Evolutionary conservation across 2,113 vertebrate genomes (phyloP).

Genomic region (Pteronura brasiliensis): DNA sequence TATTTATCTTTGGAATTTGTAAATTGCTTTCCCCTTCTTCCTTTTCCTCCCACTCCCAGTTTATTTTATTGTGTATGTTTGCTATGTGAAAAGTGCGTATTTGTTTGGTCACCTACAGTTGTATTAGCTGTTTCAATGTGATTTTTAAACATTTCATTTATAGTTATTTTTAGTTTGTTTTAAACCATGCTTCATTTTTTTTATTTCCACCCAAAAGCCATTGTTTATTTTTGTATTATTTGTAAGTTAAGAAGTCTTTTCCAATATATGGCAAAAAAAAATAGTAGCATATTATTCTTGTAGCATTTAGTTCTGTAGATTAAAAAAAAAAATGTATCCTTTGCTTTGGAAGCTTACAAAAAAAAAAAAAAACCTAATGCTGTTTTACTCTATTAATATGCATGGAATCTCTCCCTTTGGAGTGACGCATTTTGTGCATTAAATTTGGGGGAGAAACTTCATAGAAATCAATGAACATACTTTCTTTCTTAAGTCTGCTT

Average conservation of each 20-base stretch:
- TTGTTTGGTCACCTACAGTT: conserved; percentile 90
- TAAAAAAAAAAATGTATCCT: conserved; percentile 92
- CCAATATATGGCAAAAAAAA: conserved; percentile 94
- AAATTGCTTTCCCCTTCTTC: conserved; percentile 87
- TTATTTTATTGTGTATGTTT: conserved; percentile 96
- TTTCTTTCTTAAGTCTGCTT: conserved; percentile 95
- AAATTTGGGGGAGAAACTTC: conserved; percentile 89
- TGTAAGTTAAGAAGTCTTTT: conserved; percentile 96
- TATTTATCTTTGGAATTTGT: conserved; percentile 99
- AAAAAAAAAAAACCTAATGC: conserved; percentile 82
- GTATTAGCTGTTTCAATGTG: conserved; percentile 95
- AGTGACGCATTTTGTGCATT: conserved; percentile 92
- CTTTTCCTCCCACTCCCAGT: conserved; percentile 77
- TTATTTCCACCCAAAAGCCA: conserved; percentile 90
- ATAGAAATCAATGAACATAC: conserved; percentile 91
- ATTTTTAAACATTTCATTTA: conserved; percentile 90
- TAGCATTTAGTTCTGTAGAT: conserved; percentile 97
- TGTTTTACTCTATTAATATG: conserved; percentile 97
- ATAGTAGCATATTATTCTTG: conserved; percentile 97
- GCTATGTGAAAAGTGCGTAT: conserved; percentile 93
- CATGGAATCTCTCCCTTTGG: conserved; percentile 93
- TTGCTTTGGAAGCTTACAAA: conserved; percentile 93
- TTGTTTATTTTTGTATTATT: conserved; percentile 99
- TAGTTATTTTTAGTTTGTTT: conserved; percentile 90
- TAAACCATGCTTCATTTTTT: conserved; percentile 92